A percentile compares a stretch with the other conserved stretches of the same genome.
These are phyloP conservation scores for Sesia apiformis DNA, from an alignment of 2,888 invertebrate genomes.

Conservation along the genomic window DNA sequence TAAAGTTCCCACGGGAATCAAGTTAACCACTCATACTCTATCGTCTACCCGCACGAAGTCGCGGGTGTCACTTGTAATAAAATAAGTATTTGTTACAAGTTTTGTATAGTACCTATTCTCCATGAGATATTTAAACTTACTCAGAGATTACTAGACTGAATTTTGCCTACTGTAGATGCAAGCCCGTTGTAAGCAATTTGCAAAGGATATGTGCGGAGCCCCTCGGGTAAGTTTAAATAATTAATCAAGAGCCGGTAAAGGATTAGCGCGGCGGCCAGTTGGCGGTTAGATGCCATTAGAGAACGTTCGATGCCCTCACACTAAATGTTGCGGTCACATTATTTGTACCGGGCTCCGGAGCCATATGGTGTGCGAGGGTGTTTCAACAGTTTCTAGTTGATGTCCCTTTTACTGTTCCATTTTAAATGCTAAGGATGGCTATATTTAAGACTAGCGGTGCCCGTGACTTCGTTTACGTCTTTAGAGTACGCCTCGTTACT, in stretches of 20 bases:
- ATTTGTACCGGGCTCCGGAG: conserved; percentile 35
- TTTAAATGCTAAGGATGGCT: conserved; percentile 7
- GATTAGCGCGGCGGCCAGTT: conserved; percentile 72
- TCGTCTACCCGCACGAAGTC: too few relatives aligned
- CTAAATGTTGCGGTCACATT: conserved; percentile 65
- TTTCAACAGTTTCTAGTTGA: not conserved
- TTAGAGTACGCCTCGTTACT: too few relatives aligned
- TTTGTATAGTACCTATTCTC: too few relatives aligned
- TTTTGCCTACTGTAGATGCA: too few relatives aligned
- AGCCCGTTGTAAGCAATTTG: conserved; percentile 50
- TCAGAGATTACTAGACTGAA: too few relatives aligned
- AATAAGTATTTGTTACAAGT: too few relatives aligned
- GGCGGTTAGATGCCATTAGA: conserved; percentile 69
- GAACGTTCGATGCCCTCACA: conserved; percentile 58
- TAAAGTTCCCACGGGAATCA: too few relatives aligned
- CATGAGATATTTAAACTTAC: too few relatives aligned
- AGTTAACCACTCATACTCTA: too few relatives aligned
- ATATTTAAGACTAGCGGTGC: conserved; percentile 13
- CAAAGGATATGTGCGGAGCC: conserved; percentile 41
- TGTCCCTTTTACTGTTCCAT: not conserved
- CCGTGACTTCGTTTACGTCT: not conserved
- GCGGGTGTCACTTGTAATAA: too few relatives aligned
- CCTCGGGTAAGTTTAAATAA: conserved; percentile 64
- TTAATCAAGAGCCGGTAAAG: conserved; percentile 70
- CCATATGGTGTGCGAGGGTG: not conserved